A percentile compares a stretch with the other conserved stretches of the same genome.
Evolutionary conservation across 1,140 invertebrate genomes (phyloP).

Genomic region (Drosophila erecta): DNA sequence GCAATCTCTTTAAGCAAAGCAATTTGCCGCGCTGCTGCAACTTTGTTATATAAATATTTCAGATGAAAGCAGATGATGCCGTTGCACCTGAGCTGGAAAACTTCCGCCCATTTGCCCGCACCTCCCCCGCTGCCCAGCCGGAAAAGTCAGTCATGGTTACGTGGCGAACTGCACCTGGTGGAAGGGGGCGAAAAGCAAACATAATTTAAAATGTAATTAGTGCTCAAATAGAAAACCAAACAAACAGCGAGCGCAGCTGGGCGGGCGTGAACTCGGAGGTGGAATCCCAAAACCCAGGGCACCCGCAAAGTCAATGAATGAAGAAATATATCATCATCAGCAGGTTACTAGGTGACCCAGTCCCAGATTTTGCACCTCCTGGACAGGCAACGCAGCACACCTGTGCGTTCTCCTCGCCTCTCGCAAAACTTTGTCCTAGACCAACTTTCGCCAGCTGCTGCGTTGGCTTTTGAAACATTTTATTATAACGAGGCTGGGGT

Average conservation of each 20-base stretch:
- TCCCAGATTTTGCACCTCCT: slow-evolving; percentile 43
- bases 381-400: slow-evolving; percentile 29
- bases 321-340: slow-evolving; percentile 45
- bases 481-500: slow-evolving; percentile 35
- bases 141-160: slow-evolving; percentile 62
- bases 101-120: neutral
- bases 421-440: slow-evolving; percentile 77
- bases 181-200: slow-evolving; percentile 69
- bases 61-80: slow-evolving; percentile 50
- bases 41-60: slow-evolving; percentile 82
- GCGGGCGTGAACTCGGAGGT: slow-evolving; percentile 27
- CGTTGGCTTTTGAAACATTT: slow-evolving; percentile 68
- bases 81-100: slow-evolving; percentile 39
- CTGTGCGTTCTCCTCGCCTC: slow-evolving; percentile 4
- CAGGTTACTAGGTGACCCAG: slow-evolving; percentile 84
- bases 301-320: slow-evolving; percentile 75
- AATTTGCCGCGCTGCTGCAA: slow-evolving; percentile 60
- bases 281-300: slow-evolving; percentile 8
- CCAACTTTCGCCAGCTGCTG: slow-evolving; percentile 67
- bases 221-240: slow-evolving; percentile 83
- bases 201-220: slow-evolving; percentile 84
- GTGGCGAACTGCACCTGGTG: slow-evolving; percentile 36
- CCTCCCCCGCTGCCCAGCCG: neutral
- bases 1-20: slow-evolving; percentile 51
- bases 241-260: slow-evolving; percentile 58